A percentile compares a stretch with the other conserved stretches of the same genome.
These are phyloP conservation scores for Phasianus colchicus DNA, from an alignment of 2,113 vertebrate species.

Conservation along the genomic window DNA sequence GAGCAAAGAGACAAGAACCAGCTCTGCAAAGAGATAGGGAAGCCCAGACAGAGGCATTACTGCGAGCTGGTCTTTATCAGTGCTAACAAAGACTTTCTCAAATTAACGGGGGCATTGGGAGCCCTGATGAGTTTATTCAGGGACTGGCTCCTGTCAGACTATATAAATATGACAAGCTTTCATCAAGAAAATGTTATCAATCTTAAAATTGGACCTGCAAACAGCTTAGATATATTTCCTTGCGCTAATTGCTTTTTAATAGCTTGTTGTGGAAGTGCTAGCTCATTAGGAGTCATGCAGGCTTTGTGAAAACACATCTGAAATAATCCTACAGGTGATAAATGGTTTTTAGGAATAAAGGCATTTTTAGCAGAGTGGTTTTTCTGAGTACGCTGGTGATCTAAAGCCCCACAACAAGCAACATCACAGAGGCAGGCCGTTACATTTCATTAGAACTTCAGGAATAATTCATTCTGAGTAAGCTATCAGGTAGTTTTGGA, in stretches of 20 bases:
- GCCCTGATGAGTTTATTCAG: not conserved
- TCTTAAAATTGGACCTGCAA: not conserved
- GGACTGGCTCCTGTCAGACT: not conserved
- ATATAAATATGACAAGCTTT: not conserved
- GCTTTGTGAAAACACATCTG: slow-evolving; percentile 1
- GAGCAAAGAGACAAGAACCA: not conserved
- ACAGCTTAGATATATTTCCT: not conserved
- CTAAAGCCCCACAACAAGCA: not conserved
- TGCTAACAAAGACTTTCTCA: not conserved
- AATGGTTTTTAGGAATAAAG: slow-evolving; percentile 1
- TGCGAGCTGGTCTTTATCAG: not conserved
- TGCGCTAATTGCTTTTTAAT: slow-evolving; percentile 53
- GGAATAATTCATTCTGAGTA: not conserved
- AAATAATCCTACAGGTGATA: slow-evolving; percentile 29
- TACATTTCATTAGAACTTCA: not conserved
- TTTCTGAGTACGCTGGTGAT: not conserved
- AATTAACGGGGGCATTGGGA: not conserved
- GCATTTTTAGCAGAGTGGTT: not conserved
- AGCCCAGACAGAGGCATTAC: not conserved
- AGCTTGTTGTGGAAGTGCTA: not conserved
- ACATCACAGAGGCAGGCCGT: not conserved
- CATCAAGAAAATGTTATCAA: not conserved
- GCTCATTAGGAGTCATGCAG: not conserved
- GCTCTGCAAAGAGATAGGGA: not conserved
- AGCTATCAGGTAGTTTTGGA: not conserved